phyloP scores from a whole-genome alignment of 2,113 vertebrate species.

The Oncorhynchus masou region DNA sequence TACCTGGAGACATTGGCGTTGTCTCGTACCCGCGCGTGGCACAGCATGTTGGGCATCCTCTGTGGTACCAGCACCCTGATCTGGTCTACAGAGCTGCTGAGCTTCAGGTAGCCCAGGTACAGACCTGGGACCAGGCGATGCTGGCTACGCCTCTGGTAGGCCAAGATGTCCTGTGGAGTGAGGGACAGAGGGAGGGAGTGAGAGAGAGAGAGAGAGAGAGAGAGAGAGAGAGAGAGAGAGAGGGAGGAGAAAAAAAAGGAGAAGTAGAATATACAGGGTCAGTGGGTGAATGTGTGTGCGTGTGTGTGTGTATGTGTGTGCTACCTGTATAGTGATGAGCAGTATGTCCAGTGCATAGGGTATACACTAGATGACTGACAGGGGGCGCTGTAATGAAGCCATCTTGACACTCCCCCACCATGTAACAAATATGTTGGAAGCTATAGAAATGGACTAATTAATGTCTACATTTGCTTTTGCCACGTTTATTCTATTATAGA shows the following conservation, averaged over 20 bases:
- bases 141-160: conserved; percentile 87
- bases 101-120: conserved; percentile 94
- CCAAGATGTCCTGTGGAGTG: conserved; percentile 82
- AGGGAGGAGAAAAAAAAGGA: no score
- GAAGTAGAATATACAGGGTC: no score
- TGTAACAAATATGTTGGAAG: no score
- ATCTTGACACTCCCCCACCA: no score
- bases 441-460: no score
- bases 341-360: not conserved
- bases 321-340: not conserved
- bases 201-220: not conserved
- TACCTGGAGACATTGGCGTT: conserved; percentile 91
- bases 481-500: no score
- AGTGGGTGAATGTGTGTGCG: no score
- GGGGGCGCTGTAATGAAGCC: no score
- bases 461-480: no score
- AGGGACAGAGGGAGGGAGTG: not conserved
- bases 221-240: not conserved
- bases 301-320: no score
- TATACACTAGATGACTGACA: no score
- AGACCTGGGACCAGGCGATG: conserved; percentile 85
- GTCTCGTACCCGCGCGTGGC: conserved; percentile 86
- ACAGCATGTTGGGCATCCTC: conserved; percentile 89
- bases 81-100: conserved; percentile 97
- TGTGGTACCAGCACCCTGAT: conserved; percentile 93